These are phyloP conservation scores for Oegoconia quadripuncta DNA, from an alignment of 2,888 invertebrate genomes.

Conservation along the genomic window DNA sequence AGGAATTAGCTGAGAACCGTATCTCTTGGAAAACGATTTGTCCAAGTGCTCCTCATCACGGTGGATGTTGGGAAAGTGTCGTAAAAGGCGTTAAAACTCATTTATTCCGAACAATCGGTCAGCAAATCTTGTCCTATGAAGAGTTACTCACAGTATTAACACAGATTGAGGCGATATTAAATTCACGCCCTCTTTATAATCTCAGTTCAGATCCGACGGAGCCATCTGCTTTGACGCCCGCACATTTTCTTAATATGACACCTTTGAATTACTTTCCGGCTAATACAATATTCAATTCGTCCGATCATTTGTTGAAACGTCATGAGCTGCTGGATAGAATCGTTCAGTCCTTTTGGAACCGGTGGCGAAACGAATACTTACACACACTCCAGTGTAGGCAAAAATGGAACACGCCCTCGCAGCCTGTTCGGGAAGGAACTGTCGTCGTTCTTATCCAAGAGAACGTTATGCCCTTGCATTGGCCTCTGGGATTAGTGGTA, in stretches of 20 bases:
- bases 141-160: background rate
- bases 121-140: background rate
- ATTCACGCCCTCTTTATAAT: background rate
- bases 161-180: background rate
- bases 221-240: too few relatives aligned
- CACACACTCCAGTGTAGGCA: constrained; percentile 6
- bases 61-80: constrained; percentile 8
- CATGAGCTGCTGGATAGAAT: constrained; percentile 13
- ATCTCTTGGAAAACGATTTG: constrained; percentile 1
- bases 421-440: background rate
- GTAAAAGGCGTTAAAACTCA: constrained; percentile 1
- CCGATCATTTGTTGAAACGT: background rate
- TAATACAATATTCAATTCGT: background rate
- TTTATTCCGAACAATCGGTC: background rate
- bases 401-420: constrained; percentile 7
- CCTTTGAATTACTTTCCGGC: constrained; percentile 14
- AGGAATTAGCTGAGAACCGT: too few relatives aligned
- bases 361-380: constrained; percentile 10
- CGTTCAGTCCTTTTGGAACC: constrained; percentile 11
- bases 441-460: background rate
- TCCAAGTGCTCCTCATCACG: constrained; percentile 5
- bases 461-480: constrained; percentile 1
- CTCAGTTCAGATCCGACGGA: constrained; percentile 4
- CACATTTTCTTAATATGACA: constrained; percentile 13
- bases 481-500: constrained; percentile 5